Percentiles rank a stretch among this genome's conserved stretches.
phyloP scores from a whole-genome alignment of 2,113 vertebrate species.

The Dunckerocampus dactyliophorus region DNA sequence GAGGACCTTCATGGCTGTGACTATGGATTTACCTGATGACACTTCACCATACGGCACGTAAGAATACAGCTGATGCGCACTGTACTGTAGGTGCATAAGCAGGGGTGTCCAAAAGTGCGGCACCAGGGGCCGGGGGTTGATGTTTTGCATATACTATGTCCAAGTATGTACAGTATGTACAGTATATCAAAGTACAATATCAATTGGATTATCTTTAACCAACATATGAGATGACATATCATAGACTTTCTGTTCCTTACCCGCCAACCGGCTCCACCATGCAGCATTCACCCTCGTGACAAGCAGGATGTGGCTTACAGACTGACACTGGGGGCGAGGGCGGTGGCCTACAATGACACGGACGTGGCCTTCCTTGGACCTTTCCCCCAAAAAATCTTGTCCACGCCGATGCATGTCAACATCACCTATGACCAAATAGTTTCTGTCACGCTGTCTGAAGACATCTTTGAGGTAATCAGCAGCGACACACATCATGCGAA shows the following conservation, averaged over 20 bases:
- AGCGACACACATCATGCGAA: neutral
- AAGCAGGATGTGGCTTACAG: conserved; percentile 82
- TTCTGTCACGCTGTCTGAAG: conserved; percentile 31
- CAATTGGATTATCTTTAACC: no score
- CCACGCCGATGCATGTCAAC: conserved; percentile 47
- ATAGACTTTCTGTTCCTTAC: no score
- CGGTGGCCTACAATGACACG: conserved; percentile 79
- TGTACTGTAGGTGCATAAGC: neutral
- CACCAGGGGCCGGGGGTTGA: no score
- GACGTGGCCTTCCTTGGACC: conserved; percentile 79
- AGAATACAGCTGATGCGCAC: neutral
- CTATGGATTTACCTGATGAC: conserved; percentile 83
- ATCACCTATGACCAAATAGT: conserved; percentile 76
- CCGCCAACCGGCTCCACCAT: neutral
- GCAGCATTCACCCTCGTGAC: conserved; percentile 84
- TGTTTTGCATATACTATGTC: neutral
- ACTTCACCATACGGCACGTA: conserved; percentile 79
- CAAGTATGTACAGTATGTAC: no score
- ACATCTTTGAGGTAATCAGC: conserved; percentile 77
- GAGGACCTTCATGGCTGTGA: conserved; percentile 89
- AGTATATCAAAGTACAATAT: no score
- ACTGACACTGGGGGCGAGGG: conserved; percentile 81
- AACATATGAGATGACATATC: no score
- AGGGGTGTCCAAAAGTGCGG: no score
- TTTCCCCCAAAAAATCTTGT: conserved; percentile 58